These are phyloP conservation scores for Allobates femoralis DNA, from an alignment of 2,797 vertebrate genomes.

Conservation along the genomic window DNA sequence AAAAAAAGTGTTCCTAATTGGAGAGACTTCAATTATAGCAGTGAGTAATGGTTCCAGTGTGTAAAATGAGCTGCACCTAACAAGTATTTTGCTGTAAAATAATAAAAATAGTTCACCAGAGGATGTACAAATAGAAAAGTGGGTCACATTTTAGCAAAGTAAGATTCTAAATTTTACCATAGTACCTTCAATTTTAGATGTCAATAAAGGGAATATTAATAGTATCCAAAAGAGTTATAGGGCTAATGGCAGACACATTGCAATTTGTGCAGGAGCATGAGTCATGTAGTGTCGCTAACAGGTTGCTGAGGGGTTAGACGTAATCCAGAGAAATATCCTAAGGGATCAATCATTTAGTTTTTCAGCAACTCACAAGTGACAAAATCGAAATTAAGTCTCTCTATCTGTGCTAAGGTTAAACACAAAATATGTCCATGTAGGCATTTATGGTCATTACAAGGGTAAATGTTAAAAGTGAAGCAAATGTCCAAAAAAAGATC, in stretches of 20 bases:
- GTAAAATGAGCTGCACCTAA: not conserved
- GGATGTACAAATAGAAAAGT: not conserved
- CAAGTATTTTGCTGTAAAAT: not conserved
- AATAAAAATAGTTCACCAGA: not conserved
- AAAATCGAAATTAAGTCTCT: not conserved
- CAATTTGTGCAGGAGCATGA: not conserved
- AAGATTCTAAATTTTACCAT: not conserved
- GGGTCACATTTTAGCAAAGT: not conserved
- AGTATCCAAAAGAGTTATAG: not conserved
- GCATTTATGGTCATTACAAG: not conserved
- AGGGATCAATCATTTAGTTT: not conserved
- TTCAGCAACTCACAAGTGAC: not conserved
- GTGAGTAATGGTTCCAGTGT: conserved; percentile 12
- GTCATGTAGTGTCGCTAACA: not conserved
- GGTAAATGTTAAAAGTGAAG: not conserved
- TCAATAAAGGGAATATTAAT: conserved; percentile 9
- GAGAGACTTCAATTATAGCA: conserved; percentile 1
- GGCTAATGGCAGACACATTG: not conserved
- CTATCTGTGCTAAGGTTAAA: not conserved
- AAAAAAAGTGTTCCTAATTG: conserved; percentile 29
- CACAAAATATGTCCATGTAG: not conserved
- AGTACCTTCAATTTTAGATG: not conserved
- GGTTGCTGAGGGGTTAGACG: not conserved
- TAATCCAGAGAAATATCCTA: not conserved
- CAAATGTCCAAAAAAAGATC: not conserved